These are phyloP conservation scores for Brachycybe producta DNA, from an alignment of 2,888 invertebrate genomes.

Conservation along the genomic window DNA sequence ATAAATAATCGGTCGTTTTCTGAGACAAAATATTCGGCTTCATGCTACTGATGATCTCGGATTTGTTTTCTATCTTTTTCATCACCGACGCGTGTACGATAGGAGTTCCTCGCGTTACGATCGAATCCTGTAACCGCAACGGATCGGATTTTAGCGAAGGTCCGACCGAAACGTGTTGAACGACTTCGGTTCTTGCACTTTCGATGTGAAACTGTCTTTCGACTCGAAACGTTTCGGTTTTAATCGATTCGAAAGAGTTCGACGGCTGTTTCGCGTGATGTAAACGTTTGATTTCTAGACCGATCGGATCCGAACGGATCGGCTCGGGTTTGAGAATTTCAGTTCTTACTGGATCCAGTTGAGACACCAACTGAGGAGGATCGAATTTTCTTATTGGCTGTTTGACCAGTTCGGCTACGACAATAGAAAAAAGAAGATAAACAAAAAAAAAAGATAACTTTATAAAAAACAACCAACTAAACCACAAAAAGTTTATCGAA, in stretches of 20 bases:
- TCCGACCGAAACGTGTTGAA: not conserved
- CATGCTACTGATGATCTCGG: not conserved
- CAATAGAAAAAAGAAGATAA: no score
- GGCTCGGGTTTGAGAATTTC: not conserved
- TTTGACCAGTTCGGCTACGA: no score
- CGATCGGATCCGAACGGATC: not conserved
- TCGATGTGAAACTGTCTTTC: conserved; percentile 1
- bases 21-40: not conserved
- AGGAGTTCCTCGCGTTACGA: conserved; percentile 17
- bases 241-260: not conserved
- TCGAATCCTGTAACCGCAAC: not conserved
- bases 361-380: not conserved
- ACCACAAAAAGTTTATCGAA: no score
- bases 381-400: no score
- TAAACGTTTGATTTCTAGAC: not conserved
- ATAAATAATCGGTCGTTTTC: conserved; percentile 11
- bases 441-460: no score
- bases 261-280: not conserved
- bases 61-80: conserved; percentile 13
- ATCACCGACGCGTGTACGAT: conserved; percentile 17
- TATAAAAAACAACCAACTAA: no score
- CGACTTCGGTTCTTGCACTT: not conserved
- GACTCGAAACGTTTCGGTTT: conserved; percentile 5
- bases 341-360: conserved; percentile 3
- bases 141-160: not conserved